A percentile compares a stretch with the other conserved stretches of the same genome.
These are phyloP conservation scores for Rotaria macrura DNA, from an alignment of 2,888 invertebrate genomes.

Conservation along the genomic window DNA sequence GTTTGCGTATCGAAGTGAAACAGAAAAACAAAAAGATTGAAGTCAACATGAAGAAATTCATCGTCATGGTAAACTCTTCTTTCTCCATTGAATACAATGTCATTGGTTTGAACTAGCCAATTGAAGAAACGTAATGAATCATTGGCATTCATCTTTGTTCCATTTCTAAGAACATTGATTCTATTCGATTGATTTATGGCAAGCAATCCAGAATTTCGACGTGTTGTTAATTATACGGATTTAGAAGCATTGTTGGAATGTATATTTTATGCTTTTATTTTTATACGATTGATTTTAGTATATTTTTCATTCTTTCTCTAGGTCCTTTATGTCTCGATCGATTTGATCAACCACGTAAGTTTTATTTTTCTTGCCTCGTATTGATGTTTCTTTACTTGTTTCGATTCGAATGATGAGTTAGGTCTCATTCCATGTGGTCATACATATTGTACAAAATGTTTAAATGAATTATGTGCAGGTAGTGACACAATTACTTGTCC, in stretches of 20 bases:
- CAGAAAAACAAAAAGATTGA: not conserved
- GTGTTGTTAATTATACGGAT: not conserved
- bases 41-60: not conserved
- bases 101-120: too few species aligned
- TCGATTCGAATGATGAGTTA: not conserved
- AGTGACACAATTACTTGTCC: not conserved
- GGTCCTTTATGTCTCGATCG: slow-evolving; percentile 10
- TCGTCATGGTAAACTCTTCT: not conserved
- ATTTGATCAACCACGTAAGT: slow-evolving; percentile 7
- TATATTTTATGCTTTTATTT: not conserved
- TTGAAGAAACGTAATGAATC: not conserved
- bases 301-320: too few species aligned
- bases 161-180: not conserved
- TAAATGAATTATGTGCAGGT: slow-evolving; percentile 3
- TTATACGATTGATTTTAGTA: too few species aligned
- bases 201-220: not conserved
- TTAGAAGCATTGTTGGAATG: not conserved
- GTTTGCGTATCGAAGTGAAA: not conserved
- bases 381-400: not conserved
- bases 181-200: not conserved
- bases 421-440: not conserved
- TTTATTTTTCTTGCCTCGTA: too few species aligned
- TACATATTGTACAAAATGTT: slow-evolving; percentile 13
- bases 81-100: not conserved
- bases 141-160: not conserved